These are phyloP conservation scores for Pollenia angustigena DNA, from an alignment of 2,888 invertebrate genomes.

Conservation along the genomic window DNA sequence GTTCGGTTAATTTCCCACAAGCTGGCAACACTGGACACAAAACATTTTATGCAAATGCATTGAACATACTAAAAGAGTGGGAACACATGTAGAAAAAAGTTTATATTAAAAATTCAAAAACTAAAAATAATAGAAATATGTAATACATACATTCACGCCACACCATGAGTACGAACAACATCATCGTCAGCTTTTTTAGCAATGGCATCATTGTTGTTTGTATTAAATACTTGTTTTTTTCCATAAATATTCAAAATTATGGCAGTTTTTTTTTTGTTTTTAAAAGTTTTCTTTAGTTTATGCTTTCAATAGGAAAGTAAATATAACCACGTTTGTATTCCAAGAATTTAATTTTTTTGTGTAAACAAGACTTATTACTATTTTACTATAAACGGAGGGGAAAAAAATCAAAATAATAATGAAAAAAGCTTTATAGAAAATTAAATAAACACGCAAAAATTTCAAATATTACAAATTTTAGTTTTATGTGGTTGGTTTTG, in stretches of 20 bases:
- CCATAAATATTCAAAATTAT: conserved; percentile 35
- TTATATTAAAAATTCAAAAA: not conserved
- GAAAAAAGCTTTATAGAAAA: not conserved
- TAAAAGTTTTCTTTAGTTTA: not conserved
- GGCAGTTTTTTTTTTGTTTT: not conserved
- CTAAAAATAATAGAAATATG: not conserved
- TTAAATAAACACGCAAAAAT: not conserved
- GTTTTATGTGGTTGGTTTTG: too few relatives aligned
- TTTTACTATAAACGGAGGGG: not conserved
- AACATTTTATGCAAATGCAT: conserved; percentile 4
- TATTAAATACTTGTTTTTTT: not conserved
- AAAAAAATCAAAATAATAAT: not conserved
- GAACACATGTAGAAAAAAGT: not conserved
- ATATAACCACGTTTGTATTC: not conserved
- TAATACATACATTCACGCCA: not conserved
- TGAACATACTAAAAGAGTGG: not conserved
- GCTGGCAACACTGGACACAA: too few relatives aligned
- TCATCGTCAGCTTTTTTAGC: not conserved
- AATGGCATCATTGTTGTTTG: conserved; percentile 26
- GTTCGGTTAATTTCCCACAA: too few relatives aligned
- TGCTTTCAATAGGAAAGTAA: conserved; percentile 2
- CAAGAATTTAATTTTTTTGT: conserved; percentile 16
- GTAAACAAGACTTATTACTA: conserved; percentile 34
- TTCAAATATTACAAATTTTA: too few relatives aligned
- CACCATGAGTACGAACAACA: conserved; percentile 18